Base-by-base conservation (phyloP, 2,888 invertebrate genomes). In the Napeogenes sylphis region DNA sequence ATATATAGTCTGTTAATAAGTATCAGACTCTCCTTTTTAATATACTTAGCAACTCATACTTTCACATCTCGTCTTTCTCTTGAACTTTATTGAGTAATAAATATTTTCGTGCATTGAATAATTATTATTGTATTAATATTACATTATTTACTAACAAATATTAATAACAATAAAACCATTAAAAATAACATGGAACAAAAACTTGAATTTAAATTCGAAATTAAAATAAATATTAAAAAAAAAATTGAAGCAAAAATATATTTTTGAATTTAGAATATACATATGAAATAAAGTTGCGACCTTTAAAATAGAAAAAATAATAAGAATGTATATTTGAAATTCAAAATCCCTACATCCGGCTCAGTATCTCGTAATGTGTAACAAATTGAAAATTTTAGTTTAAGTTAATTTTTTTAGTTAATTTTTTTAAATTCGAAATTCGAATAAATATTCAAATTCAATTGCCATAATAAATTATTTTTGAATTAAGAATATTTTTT, bases 311-410 rank as follows among this genome's bases (percentile, higher is more conserved):
- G 35, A 47, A 55, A 57, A 63, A 64, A 62, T 54, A 55, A 66
- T 57, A 61, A 63, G 45, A 47, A 38, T 35, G 55, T 46, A 33
- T 42, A 14, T 45, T 57, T 45, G 45, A 59, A 66, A 64, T 45
- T 38, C 61, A 60, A 63, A 58, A 30, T 42, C 32, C 14, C 14
- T 63, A 82, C 84, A 87, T 88, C 89, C 89, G 90, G 84, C 77
- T 86, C 73, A 87, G 83, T 87, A 87, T 87, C 85, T 85, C 30
- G 84, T 88, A 87, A 87, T 88, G 83, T 84, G 77, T 87, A 88
- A 87, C 89, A 90, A 90, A 90, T 90, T 88, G 8, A 35, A 35
- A 35, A 35, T 35, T 35, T 0, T 3, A 35, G 6, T 2, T n/a
- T n/a, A n/a, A n/a, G n/a, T n/a, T n/a, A n/a, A n/a, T n/a, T n/a